A percentile compares a stretch with the other conserved stretches of the same genome.
phyloP scores from a whole-genome alignment of 92 coral and sea anemone genomes.

The Palythoa grandis region DNA sequence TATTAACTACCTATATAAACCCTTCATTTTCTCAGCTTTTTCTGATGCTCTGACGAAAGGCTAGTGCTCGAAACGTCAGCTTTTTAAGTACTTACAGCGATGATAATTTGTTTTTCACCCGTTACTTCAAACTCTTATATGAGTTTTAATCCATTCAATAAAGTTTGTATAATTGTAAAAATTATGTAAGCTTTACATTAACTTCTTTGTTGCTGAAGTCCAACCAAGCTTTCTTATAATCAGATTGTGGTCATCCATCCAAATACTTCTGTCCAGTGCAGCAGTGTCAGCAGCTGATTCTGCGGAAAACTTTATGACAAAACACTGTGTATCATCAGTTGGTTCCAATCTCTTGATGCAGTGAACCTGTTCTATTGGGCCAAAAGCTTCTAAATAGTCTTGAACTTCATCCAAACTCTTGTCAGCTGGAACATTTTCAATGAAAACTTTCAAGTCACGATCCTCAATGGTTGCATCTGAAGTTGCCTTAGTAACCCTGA shows the following conservation, averaged over 20 bases:
- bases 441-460: constrained; percentile 60
- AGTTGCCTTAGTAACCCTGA: constrained; percentile 56
- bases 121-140: no score
- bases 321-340: constrained; percentile 51
- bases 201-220: constrained; percentile 25
- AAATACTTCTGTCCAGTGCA: constrained; percentile 6
- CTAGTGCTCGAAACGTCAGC: no score
- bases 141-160: no score
- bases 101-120: no score
- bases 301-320: constrained; percentile 49
- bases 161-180: no score
- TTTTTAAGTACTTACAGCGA: no score
- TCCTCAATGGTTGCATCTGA: constrained; percentile 28
- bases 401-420: constrained; percentile 37
- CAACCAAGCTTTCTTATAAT: constrained; percentile 67
- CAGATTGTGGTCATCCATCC: constrained; percentile 44
- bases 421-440: constrained; percentile 63
- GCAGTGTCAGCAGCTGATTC: constrained; percentile 43
- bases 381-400: constrained; percentile 54
- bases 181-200: no score
- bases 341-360: constrained; percentile 48
- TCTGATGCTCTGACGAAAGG: no score
- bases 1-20: no score
- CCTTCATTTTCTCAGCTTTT: no score
- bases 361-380: constrained; percentile 38